Base-by-base conservation (phyloP, 2,797 vertebrate genomes). In the Thripadectes ignobilis region DNA sequence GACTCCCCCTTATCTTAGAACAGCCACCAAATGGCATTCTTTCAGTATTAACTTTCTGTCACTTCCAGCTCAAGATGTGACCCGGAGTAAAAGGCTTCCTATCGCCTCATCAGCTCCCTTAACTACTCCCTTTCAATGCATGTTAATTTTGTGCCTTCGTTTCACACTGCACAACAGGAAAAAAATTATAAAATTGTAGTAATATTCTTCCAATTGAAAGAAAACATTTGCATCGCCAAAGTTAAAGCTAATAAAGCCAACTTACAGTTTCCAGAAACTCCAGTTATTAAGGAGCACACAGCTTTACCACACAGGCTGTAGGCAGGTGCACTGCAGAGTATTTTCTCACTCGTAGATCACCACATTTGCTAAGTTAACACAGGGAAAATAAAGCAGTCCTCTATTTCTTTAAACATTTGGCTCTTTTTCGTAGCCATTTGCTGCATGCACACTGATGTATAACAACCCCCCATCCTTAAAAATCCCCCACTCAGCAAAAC, bases 11-110 rank as follows among this genome's bases (percentile, higher is more conserved):
- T 90, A 95, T 94, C 91, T 92, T 59, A 23, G 12, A 86, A 52
- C 34, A 82, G 74, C 80, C 88, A 92, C 85, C 84, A 79, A 94
- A 89, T 52, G 54, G 74, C 94, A 94, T 95, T 96, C 95, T 87
- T 90, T 85, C 32, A 67, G 91, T 96, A 94, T 95, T 96, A 96
- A 82, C 89, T 96, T 95, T 96, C 95, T 96, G 89, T 73, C 90
- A 82, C 94, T 91, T 93, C 65, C 80, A 93, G 80, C 80, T 85
- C 77, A 48, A 93, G 59, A 94, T 51, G 58, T 62, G 72, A 95
- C 90, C 88, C 32, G 15, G 51, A 79, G 85, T 82, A 88, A 95
- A 93, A 96, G 39, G 80, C 54, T 91, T 52, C 75, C 72, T 90
- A 72, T 93, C 95, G 6, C 39, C 48, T 36, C 39, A 87, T 92